phyloP scores from a whole-genome alignment of 2,113 vertebrate species.

The Tyto alba region DNA sequence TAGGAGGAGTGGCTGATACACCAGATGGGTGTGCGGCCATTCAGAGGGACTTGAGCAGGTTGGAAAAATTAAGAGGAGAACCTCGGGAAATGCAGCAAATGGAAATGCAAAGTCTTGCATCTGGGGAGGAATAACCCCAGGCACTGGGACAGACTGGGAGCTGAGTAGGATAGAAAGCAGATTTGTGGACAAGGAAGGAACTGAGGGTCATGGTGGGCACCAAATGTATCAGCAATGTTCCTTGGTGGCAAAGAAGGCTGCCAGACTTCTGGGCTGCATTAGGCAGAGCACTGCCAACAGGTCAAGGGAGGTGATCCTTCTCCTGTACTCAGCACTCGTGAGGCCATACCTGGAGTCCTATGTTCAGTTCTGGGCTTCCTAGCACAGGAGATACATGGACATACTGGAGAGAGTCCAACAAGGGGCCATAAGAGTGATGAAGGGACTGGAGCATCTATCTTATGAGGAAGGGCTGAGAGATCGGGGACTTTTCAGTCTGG shows the following conservation, averaged over 20 bases:
- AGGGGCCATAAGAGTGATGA: not conserved
- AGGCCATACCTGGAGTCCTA: not conserved
- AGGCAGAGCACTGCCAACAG: not conserved
- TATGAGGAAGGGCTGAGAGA: not conserved
- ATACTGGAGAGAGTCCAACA: too few relatives aligned
- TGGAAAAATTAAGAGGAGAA: not conserved
- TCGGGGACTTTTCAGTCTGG: not conserved
- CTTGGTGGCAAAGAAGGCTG: not conserved
- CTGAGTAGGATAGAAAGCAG: not conserved
- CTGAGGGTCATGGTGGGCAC: not conserved
- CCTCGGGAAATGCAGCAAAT: not conserved
- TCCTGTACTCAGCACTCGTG: not conserved
- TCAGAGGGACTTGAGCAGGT: not conserved
- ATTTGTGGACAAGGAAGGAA: not conserved
- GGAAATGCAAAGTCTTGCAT: not conserved
- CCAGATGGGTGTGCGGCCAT: not conserved
- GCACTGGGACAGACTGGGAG: not conserved
- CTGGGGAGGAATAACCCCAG: not conserved
- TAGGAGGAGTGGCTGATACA: not conserved
- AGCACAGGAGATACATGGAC: not conserved
- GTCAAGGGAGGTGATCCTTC: not conserved
- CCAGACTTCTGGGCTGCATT: not conserved
- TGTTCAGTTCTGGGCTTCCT: not conserved
- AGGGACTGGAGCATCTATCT: not conserved
- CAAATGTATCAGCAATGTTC: not conserved